Conservation (phyloP, 2,888 invertebrate genomes). For the Cosmia pyralina region DNA sequence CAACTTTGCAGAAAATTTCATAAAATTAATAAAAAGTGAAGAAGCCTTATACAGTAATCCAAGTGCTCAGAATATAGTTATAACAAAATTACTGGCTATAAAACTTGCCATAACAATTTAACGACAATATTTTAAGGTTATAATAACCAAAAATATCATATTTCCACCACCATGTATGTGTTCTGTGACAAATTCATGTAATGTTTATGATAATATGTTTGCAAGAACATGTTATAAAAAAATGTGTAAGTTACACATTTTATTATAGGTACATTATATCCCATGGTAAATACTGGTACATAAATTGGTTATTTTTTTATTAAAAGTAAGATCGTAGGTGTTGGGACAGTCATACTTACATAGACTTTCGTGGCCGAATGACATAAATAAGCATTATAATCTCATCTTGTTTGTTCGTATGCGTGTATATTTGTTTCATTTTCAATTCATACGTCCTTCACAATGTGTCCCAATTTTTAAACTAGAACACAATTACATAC, state of each 20-base stretch:
- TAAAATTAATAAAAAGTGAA: constrained; percentile 9
- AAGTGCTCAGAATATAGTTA: constrained; percentile 7
- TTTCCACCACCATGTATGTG: constrained; percentile 2
- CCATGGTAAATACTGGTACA: background rate
- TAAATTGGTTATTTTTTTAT: background rate
- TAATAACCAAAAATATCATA: constrained; percentile 29
- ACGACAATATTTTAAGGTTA: constrained; percentile 25
- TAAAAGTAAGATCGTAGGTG: background rate
- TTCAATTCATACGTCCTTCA: background rate
- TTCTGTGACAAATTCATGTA: constrained; percentile 1
- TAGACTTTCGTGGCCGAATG: background rate
- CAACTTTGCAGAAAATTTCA: background rate
- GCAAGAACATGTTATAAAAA: background rate
- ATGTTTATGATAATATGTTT: constrained; percentile 15
- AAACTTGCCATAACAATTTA: constrained; percentile 31
- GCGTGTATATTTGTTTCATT: background rate
- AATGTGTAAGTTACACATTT: constrained; percentile 1
- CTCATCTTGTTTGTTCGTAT: background rate
- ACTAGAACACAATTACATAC: background rate
- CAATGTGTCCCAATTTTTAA: background rate
- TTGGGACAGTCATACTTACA: background rate
- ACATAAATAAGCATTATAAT: background rate
- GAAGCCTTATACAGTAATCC: constrained; percentile 8
- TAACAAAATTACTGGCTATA: constrained; percentile 28
- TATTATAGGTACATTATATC: background rate